phyloP scores from a whole-genome alignment of 2,113 vertebrate species.

The Dicrurus megarhynchus region DNA sequence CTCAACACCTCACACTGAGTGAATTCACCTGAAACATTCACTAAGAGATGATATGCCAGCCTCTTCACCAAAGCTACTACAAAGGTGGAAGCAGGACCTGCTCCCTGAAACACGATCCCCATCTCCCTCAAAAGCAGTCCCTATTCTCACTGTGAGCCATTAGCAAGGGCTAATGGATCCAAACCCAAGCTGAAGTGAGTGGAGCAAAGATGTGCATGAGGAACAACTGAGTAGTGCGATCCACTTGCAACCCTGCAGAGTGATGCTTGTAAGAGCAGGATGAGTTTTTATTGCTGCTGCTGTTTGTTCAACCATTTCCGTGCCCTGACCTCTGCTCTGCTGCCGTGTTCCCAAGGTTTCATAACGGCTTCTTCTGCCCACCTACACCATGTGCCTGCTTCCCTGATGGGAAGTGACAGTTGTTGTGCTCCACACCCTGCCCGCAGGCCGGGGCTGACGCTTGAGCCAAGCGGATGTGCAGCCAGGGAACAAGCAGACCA shows the following conservation, averaged over 20 bases:
- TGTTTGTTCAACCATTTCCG: neutral
- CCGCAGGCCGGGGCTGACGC: neutral
- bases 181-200: neutral
- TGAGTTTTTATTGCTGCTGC: neutral
- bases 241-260: rapidly evolving
- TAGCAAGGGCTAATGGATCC: neutral
- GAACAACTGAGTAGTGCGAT: rapidly evolving
- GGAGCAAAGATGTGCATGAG: neutral
- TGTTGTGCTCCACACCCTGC: neutral
- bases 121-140: neutral
- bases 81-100: neutral
- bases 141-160: neutral
- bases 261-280: neutral
- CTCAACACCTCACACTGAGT: neutral
- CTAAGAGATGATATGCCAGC: neutral
- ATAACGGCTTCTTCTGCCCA: neutral
- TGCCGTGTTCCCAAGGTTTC: neutral
- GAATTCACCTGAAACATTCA: neutral
- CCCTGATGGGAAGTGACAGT: neutral
- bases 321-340: neutral
- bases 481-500: neutral
- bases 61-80: neutral
- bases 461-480: neutral
- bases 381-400: neutral
- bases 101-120: neutral